Conservation (phyloP, 1,140 invertebrate species). For the Tetragnatha versicolor region DNA sequence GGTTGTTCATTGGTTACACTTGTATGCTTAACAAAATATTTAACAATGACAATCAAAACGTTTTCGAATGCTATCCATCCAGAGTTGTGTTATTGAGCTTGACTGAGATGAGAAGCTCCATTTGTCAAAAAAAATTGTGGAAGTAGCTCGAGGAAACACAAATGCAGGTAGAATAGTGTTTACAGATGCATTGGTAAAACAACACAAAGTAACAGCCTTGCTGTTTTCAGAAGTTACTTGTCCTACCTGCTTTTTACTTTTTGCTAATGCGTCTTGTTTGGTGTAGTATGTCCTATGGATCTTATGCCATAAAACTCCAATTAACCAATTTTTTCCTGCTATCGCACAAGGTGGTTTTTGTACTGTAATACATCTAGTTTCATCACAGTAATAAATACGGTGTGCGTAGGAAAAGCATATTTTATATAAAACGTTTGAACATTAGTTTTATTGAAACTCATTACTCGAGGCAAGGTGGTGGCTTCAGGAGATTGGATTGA, state of each 20-base stretch:
- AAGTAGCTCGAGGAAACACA: not conserved
- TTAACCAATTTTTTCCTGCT: not conserved
- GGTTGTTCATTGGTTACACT: not conserved
- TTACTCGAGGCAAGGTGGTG: too few species aligned
- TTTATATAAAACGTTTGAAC: too few species aligned
- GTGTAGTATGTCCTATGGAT: too few species aligned
- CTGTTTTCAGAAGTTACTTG: not conserved
- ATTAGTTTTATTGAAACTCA: too few species aligned
- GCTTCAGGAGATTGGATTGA: too few species aligned
- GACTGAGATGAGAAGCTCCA: not conserved
- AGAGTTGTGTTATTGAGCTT: not conserved
- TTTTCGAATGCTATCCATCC: not conserved
- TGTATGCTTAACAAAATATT: not conserved
- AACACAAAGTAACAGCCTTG: not conserved
- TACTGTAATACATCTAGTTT: not conserved
- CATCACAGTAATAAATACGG: not conserved
- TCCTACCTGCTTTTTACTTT: not conserved
- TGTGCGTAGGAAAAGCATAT: not conserved
- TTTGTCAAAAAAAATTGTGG: not conserved
- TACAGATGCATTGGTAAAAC: not conserved
- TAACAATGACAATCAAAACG: not conserved
- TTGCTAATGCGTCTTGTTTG: too few species aligned
- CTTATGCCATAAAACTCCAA: too few species aligned
- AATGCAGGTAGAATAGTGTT: not conserved
- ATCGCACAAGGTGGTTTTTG: not conserved